A percentile compares a stretch with the other conserved stretches of the same genome.
These are phyloP conservation scores for Acanthaster planci DNA, from an alignment of 35 echinoderm and acorn worm genomes.

Conservation along the genomic window DNA sequence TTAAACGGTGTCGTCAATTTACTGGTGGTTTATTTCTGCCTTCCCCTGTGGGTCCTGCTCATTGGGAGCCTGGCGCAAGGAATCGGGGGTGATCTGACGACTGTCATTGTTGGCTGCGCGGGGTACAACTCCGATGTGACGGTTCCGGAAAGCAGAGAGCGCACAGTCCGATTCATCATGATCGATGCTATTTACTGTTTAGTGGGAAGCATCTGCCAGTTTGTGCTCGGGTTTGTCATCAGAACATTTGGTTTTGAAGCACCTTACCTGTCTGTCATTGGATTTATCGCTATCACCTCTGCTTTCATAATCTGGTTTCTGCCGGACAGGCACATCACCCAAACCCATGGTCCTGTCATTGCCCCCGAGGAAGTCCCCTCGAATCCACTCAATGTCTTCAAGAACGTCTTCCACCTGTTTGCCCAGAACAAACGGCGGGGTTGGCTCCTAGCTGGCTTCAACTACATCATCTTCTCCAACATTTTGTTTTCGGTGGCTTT, in stretches of 20 bases:
- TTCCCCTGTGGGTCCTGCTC: conserved; percentile 1
- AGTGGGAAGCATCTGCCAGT: conserved; percentile 1
- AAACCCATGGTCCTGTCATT: not conserved
- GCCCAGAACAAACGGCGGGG: not conserved
- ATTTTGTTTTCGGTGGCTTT: not conserved
- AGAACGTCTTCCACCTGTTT: not conserved
- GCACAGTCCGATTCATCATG: conserved; percentile 12
- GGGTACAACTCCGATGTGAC: conserved; percentile 22
- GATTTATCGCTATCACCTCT: not conserved
- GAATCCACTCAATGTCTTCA: not conserved
- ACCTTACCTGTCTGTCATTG: conserved; percentile 1
- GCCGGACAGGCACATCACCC: not conserved
- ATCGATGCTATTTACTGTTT: not conserved
- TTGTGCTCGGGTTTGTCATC: not conserved
- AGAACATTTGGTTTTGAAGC: conserved; percentile 29
- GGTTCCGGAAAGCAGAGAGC: not conserved
- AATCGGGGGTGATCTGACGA: not conserved
- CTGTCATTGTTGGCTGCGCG: not conserved
- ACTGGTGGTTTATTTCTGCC: not conserved
- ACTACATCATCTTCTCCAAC: not conserved
- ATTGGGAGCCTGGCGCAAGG: not conserved
- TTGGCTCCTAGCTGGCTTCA: not conserved
- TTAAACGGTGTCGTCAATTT: not conserved
- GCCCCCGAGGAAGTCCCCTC: not conserved
- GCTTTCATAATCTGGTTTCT: not conserved